Evolutionary conservation across 2,888 invertebrate species (phyloP), one percentile per base, ranked within the genome.

Genomic region (Lissonota sp.): DNA sequence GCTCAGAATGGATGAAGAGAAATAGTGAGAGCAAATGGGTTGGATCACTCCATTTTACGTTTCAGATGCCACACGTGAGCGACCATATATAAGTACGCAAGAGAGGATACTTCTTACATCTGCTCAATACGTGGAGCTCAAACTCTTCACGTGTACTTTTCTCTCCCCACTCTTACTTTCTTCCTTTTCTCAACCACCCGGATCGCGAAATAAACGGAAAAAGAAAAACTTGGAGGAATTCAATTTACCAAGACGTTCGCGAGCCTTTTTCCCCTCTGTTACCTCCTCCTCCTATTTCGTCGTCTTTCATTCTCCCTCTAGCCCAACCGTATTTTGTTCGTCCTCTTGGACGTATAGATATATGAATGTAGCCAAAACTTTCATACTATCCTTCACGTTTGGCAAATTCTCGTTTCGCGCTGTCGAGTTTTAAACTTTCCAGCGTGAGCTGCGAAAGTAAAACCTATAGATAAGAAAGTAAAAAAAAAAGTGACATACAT

Each of bases 201-300:
- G 49, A 60, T 60, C 70, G 6, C 8, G 55, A 72, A 73, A 76
- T 76, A 72, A 80, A 72, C 76, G 72, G 39, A 8, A 26, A 69
- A 69, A 72, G 72, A 76, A 80, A 76, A 76, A 76, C 72, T 80
- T 63, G 80, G 42, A 75, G 55, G 80, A 80, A 80, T 69, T 80
- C 57, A 80, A 80, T 80, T 80, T 76, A 72, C 67, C 76, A 44
- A 69, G 72, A 76, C 76, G 60, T 67, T 75, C 63, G 55, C 26
- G 57, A 67, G 71, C 58, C 69, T 69, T 62, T 60, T 63, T 39
- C 67, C 3, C 26, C 26, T 26, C 62, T 58, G 62, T 46, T 62
- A 8, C 12, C n/a, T 42, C 39, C 42, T 64, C 44, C 40, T 57
- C 42, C 39, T 71, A 26, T 26, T 26, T 26, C 3, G 26, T 26